Evolutionary conservation across 2,888 invertebrate genomes (phyloP), one percentile per base, ranked within the genome.

Genomic region (Nomada hirtipes): DNA sequence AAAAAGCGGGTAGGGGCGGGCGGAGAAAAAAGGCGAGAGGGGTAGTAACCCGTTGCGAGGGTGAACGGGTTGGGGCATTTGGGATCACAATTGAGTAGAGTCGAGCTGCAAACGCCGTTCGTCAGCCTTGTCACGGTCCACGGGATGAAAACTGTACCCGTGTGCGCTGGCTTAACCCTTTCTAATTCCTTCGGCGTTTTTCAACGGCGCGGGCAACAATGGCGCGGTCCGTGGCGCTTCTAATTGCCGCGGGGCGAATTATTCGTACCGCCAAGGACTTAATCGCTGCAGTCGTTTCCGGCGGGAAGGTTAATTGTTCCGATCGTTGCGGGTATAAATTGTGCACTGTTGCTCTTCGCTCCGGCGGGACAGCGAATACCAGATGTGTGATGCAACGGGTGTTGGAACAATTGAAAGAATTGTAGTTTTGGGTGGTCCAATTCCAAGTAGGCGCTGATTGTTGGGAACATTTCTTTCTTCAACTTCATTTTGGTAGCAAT

Each of bases 1-100:
- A 77, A 65, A 29, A 53, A 67, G 53, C 7, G 13, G 20, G 4
- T 67, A 26, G 55, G 26, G 42, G 55, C 42, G 53, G 50, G 75
- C 67, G 23, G 59, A 63, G 55, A 63, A 44, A 20, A 42, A 42
- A 61, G 26, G 61, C 44, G 2, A 63, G 75, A 18, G 64, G 64
- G 75, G 72, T 70, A 71, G 79, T 57, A 67, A 69, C 60, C 63
- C 63, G 60, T 77, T 77, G 70, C 76, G 15, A 57, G 78, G 71
- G 23, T 78, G 80, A 86, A 86, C 81, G 77, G 73, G 65, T 65
- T 44, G 79, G 53, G 77, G 88, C 86, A 88, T 88, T 88, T 84
- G 73, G 82, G 67, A 76, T 77, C 73, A 70, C 77, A 75, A 86
- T 83, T 76, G 80, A 79, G 74, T 71, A 63, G 74, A 79, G 69